Evolutionary conservation across 2,113 vertebrate genomes (phyloP).

Genomic region (Dinomys branickii): DNA sequence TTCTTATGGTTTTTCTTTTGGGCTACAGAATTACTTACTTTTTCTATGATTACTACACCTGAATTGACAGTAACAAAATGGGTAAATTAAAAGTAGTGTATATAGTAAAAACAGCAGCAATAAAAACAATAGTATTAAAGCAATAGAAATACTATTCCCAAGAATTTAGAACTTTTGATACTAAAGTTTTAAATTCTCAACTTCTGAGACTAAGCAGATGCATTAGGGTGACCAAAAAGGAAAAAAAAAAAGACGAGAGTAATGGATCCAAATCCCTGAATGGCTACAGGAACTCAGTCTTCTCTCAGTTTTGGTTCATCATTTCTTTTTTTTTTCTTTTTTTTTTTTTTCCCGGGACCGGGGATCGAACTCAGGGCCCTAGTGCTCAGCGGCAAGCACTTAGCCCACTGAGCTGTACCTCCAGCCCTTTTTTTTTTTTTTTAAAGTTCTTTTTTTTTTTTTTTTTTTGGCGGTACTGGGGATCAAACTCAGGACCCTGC

Average conservation of each 20-base stretch:
- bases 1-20: background rate
- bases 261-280: background rate
- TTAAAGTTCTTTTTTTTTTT: too few species aligned
- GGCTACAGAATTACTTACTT: background rate
- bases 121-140: background rate
- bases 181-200: constrained; percentile 10
- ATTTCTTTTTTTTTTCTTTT: too few species aligned
- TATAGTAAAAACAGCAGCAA: background rate
- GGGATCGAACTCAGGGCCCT: too few species aligned
- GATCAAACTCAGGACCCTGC: too few species aligned
- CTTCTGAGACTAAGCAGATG: background rate
- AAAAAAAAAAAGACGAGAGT: constrained; percentile 2
- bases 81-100: background rate
- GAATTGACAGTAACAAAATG: background rate
- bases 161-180: background rate
- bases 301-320: background rate
- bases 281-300: background rate
- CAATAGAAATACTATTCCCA: background rate
- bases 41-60: background rate
- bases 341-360: too few species aligned
- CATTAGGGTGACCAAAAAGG: background rate
- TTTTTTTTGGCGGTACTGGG: too few species aligned
- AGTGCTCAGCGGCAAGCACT: too few species aligned
- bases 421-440: too few species aligned
- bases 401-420: too few species aligned